Percentiles rank a stretch among this genome's conserved stretches.
Conservation (phyloP, 64 coral and sea anemone species). For the Actinia tenebrosa region DNA sequence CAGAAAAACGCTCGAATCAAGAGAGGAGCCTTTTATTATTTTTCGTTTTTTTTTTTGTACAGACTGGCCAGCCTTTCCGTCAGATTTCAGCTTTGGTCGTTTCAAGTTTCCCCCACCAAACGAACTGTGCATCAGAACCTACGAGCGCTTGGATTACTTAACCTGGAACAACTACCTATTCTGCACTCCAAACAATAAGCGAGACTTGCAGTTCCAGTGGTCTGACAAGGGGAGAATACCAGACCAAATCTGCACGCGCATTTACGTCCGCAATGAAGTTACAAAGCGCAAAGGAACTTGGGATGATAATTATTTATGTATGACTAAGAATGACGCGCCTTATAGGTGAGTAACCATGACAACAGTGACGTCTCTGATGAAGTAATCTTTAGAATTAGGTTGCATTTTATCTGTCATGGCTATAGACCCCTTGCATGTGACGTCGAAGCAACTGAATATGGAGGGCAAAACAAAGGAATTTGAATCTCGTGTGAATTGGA, state of each 20-base stretch:
- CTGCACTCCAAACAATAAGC: slow-evolving; percentile 45
- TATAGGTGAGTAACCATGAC: slow-evolving; percentile 55
- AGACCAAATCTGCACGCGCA: slow-evolving; percentile 32
- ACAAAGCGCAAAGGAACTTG: slow-evolving; percentile 22
- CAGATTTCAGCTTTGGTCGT: slow-evolving; percentile 54
- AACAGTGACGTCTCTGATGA: background rate
- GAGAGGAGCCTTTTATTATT: background rate
- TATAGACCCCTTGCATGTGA: background rate
- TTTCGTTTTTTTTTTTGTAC: background rate
- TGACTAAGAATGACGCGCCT: slow-evolving; percentile 52
- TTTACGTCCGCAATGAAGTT: slow-evolving; percentile 45
- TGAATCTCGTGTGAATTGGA: background rate
- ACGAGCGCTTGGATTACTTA: slow-evolving; percentile 52
- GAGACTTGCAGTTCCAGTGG: slow-evolving; percentile 62
- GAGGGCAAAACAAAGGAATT: too few species aligned
- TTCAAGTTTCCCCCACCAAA: background rate
- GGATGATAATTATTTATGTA: slow-evolving; percentile 88
- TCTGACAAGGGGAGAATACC: slow-evolving; percentile 23
- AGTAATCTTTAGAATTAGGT: background rate
- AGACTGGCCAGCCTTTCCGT: slow-evolving; percentile 75
- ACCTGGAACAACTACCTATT: slow-evolving; percentile 60
- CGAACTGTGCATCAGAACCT: slow-evolving; percentile 58
- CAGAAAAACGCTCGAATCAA: background rate
- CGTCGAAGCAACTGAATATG: too few species aligned
- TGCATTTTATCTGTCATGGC: background rate